These are phyloP conservation scores for Alloscopus bannaensis DNA, from an alignment of 2,888 invertebrate species.

Conservation along the genomic window DNA sequence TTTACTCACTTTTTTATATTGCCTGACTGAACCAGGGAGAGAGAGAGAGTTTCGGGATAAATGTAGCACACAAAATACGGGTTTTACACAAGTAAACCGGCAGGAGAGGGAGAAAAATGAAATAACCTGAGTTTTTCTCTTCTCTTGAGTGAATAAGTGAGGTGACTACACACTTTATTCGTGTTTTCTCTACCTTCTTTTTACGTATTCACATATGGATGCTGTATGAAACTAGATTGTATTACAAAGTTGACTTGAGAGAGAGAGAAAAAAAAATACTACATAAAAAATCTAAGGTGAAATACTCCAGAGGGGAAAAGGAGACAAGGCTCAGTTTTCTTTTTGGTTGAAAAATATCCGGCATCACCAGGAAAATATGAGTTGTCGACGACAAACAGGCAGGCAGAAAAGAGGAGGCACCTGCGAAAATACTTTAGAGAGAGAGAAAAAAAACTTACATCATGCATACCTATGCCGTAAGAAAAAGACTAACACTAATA, in stretches of 20 bases:
- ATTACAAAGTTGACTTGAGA: neutral
- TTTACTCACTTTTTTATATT: conserved; percentile 5
- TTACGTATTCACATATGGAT: neutral
- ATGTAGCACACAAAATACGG: neutral
- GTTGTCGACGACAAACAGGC: conserved; percentile 66
- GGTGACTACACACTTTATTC: conserved; percentile 54
- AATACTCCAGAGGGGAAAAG: conserved; percentile 57
- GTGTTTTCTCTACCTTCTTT: conserved; percentile 11
- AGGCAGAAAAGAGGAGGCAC: conserved; percentile 61
- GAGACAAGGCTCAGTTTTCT: conserved; percentile 33
- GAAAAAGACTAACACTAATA: too few species aligned
- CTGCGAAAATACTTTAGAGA: conserved; percentile 66
- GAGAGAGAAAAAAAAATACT: conserved; percentile 8
- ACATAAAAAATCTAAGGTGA: conserved; percentile 48
- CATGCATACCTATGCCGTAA: too few species aligned
- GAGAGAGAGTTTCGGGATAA: conserved; percentile 8
- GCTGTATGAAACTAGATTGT: conserved; percentile 8
- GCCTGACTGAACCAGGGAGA: neutral
- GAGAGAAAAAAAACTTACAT: conserved; percentile 49
- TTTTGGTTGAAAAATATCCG: conserved; percentile 68
- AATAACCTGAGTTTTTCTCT: conserved; percentile 63
- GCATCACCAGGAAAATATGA: conserved; percentile 68
- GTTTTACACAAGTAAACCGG: neutral
- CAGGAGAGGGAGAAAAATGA: conserved; percentile 34
- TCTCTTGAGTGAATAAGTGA: conserved; percentile 51